Base-by-base conservation (phyloP, 2,113 vertebrate species). In the Epinephelus fuscoguttatus region DNA sequence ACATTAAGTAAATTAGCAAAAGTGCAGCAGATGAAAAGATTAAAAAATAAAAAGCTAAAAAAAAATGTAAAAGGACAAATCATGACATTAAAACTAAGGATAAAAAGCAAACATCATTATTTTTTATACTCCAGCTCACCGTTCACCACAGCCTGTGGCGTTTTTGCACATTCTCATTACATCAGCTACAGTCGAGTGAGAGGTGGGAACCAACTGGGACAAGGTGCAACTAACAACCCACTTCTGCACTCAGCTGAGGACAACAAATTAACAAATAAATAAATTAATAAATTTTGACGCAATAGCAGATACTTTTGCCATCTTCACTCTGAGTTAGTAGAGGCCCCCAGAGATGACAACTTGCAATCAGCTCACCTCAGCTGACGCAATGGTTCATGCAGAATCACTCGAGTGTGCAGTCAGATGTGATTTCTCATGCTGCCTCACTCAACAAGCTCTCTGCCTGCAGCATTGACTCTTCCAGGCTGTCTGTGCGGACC, bases 311-410 rank as follows among this genome's bases (percentile, higher is more conserved):
- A 18, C 11, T 45, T 61, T 30, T 15, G 25, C 19, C 19, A 11
- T 5, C 30, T 15, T 45, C 9, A 9, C 53, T 1, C 11, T 59
- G 1, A 14, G 4, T 15, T 14, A 15, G 21, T 10, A 0, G 49
- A 40, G 7, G 8, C 21, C 27, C 13, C 40, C 50, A 15, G 25
- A 45, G 23, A 53, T 8, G 56, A 45, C 7, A 6, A 33, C 52
- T 3, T 59, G 49, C 75, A 79, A 82, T 72, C 47, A 40, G 78
- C 27, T 85, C 45, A 25, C 56, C 50, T 75, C 70, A 30, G 67
- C 0, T 49, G 68, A 69, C 4, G 63, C 42, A 6, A 40, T 12
- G 11, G 13, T 23, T 72, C 33, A 2, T 42, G 21, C 59, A 15
- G 33, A 50, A 71, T 80, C 67, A 33, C 27, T 68, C 21, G 2